Conservation (phyloP, 2,888 invertebrate species). For the Caenorhabditis macrosperma region DNA sequence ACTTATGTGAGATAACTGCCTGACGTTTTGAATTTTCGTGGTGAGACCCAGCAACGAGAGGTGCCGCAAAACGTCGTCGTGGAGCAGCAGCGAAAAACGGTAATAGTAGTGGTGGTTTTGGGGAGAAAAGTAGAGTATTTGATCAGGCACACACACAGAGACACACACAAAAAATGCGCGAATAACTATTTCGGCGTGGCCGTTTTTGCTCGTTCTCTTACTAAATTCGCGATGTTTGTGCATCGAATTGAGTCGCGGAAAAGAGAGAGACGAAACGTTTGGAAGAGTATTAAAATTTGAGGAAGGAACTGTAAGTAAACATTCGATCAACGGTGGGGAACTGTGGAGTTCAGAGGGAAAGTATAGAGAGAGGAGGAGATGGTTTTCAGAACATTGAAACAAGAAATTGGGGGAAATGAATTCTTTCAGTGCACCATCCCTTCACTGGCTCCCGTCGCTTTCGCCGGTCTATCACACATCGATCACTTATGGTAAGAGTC, state of each 20-base stretch:
- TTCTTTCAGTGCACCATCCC: conserved; percentile 36
- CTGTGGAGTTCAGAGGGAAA: neutral
- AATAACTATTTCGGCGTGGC: conserved; percentile 37
- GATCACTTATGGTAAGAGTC: conserved; percentile 61
- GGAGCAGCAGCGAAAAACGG: too few relatives aligned
- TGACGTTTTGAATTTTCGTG: too few relatives aligned
- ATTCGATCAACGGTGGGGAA: too few relatives aligned
- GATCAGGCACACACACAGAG: conserved; percentile 39
- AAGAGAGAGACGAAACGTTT: neutral
- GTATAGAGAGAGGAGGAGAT: neutral
- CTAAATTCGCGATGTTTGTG: conserved; percentile 38
- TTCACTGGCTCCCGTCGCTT: conserved; percentile 43
- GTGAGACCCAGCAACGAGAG: too few relatives aligned
- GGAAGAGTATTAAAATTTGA: conserved; percentile 7
- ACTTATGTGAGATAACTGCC: too few relatives aligned
- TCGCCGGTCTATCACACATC: conserved; percentile 60
- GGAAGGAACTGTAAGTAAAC: conserved; percentile 32
- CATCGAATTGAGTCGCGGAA: conserved; percentile 38
- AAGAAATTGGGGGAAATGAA: neutral
- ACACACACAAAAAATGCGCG: conserved; percentile 36
- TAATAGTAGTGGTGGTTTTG: neutral
- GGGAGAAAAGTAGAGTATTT: conserved; percentile 12
- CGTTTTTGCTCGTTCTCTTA: conserved; percentile 15
- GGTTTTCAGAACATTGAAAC: neutral
- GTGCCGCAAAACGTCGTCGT: too few relatives aligned